Base-by-base conservation (phyloP, 2,888 invertebrate genomes). In the Nycteola revayana region DNA sequence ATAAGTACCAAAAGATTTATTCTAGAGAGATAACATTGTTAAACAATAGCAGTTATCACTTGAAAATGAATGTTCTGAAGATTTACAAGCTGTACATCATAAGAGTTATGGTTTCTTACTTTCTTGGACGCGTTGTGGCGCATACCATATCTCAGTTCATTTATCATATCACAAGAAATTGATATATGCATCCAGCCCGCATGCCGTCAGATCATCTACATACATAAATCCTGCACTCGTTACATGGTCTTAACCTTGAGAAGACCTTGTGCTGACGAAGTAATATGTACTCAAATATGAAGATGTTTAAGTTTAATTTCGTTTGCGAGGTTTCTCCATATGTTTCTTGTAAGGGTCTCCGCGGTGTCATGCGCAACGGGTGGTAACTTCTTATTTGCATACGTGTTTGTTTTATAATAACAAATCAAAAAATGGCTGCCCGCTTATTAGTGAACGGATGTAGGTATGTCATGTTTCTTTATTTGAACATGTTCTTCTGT, bases 371-470 rank as follows among this genome's bases (percentile, higher is more conserved):
- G 55, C 74, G 29, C 82, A 46, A 60, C 81, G 78, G 76, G 82
- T 69, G 77, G 79, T 73, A 64, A 67, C 61, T 71, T 63, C 67
- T 68, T 79, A 78, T 84, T 85, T 83, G 81, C 77, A 83, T 79
- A 74, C 61, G 66, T 68, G 70, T 82, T 80, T 75, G 78, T 78
- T 78, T 77, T 76, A 66, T 73, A 61, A 64, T 62, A 65, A 73
- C 69, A 75, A 80, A 77, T 79, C 77, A 72, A 72, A 69, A n/a
- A 62, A 66, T 67, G 69, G 53, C 54, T 48, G 41, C 50, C 32
- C 35, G 47, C 45, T 53, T 60, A 56, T 55, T 60, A 49, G 49
- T 54, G 44, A 52, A 34, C 48, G 52, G 46, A 46, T 55, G 49
- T 38, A n/a, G n/a, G n/a, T n/a, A 32, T 29, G 18, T 9, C 28